Base-by-base conservation (phyloP, 2,888 invertebrate genomes). In the Drosophila bunnanda region DNA sequence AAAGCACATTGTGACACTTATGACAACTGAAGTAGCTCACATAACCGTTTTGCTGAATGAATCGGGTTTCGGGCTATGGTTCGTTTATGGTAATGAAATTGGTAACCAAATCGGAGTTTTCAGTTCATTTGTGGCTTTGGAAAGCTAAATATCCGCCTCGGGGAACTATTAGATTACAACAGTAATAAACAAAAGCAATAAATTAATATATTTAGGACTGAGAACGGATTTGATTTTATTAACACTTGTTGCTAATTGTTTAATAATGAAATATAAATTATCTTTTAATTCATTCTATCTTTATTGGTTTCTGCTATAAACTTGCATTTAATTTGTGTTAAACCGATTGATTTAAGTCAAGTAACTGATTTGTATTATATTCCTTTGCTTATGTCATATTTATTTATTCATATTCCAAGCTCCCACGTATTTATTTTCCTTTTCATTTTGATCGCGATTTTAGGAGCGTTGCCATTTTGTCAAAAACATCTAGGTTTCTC, bases 1-100 rank as follows among this genome's bases (percentile, higher is more conserved):
- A 90, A 83, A 81, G 75, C 83, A 89, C 82, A 85, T 85, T 82
- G 90, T 90, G 90, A 89, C 88, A 89, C 77, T 87, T 87, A 89
- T 83, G 80, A 82, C 84, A 88, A 83, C 80, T 81, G 81, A 90
- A 90, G 89, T 88, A 81, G 89, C 88, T 79, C 90, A 83, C 79
- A 89, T 87, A 90, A 89, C 90, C 74, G 90, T 90, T 86, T 73
- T 73, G 55, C 59, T 64, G 56, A 48, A 32, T 76, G 62, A 74
- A 79, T 57, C 58, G 67, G 65, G 60, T 30, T 28, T 55, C 9
- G 32, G 67, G 15, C 12, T 17, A 34, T 36, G 43, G 53, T 52
- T 48, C 62, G 62, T 77, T 70, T 84, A 74, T 84, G 79, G 76
- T 66, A 80, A 76, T 71, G 80, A 73, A 87, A 84, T 79, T 70